These are phyloP conservation scores for Calephelis virginiensis DNA, from an alignment of 1,140 invertebrate species.

Conservation along the genomic window DNA sequence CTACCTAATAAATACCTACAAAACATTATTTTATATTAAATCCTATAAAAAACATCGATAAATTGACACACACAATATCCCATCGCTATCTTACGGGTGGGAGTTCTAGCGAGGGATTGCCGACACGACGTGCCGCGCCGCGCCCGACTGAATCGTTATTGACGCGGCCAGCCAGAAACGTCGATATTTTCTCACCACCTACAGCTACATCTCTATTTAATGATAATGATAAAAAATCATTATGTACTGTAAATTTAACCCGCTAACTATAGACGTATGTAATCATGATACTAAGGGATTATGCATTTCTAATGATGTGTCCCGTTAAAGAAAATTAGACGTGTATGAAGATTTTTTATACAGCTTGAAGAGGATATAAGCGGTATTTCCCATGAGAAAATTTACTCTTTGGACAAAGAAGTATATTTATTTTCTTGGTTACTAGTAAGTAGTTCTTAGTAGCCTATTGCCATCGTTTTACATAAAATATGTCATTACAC, in stretches of 20 bases:
- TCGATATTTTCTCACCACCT: conserved; percentile 37
- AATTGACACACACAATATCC: neutral
- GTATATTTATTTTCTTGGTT: too few relatives aligned
- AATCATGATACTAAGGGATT: neutral
- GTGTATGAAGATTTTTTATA: neutral
- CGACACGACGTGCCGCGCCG: conserved; percentile 33
- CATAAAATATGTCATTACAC: too few relatives aligned
- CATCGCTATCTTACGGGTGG: conserved; percentile 31
- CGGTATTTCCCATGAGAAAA: too few relatives aligned
- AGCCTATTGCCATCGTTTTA: too few relatives aligned
- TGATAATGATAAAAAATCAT: conserved; percentile 35
- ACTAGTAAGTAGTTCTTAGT: too few relatives aligned
- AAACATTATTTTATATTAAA: too few relatives aligned
- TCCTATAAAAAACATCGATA: conserved; percentile 20
- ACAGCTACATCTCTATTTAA: conserved; percentile 37
- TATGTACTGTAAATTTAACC: conserved; percentile 12
- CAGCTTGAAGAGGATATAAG: neutral
- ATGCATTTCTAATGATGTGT: conserved; percentile 2
- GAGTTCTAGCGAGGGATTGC: conserved; percentile 31
- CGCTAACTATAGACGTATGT: conserved; percentile 9
- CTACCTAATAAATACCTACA: too few relatives aligned
- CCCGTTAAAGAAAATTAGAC: conserved; percentile 5
- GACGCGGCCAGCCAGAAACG: conserved; percentile 39
- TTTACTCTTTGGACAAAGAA: too few relatives aligned
- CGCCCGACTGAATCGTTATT: conserved; percentile 41